Evolutionary conservation across 2,888 invertebrate species (phyloP).

Genomic region (Labia minor): DNA sequence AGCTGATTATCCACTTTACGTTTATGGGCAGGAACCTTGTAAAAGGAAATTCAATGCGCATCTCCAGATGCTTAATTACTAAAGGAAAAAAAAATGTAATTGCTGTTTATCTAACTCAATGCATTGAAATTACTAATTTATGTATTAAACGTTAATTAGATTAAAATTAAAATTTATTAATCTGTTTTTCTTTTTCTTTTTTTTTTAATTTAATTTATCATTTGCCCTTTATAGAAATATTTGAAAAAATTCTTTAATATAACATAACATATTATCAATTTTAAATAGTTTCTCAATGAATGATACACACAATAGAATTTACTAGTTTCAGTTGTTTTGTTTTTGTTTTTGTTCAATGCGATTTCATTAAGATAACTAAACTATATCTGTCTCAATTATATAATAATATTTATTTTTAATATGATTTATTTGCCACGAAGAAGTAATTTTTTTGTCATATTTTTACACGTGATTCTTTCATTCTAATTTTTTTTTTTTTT

Average conservation of each 20-base stretch:
- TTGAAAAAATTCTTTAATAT: too few relatives aligned
- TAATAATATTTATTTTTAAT: not conserved
- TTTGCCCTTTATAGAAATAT: too few relatives aligned
- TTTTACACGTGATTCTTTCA: too few relatives aligned
- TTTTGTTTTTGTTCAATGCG: too few relatives aligned
- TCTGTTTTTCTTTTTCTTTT: too few relatives aligned
- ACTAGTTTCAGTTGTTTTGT: too few relatives aligned
- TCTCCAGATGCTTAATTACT: slow-evolving; percentile 4
- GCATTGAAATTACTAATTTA: slow-evolving; percentile 7
- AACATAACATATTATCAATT: too few relatives aligned
- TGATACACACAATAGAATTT: too few relatives aligned
- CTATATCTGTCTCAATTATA: not conserved
- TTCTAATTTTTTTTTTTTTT: too few relatives aligned
- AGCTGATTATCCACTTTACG: not conserved
- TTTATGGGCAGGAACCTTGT: slow-evolving; percentile 1
- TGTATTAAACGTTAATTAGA: not conserved
- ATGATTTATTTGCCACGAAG: not conserved
- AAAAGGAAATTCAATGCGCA: slow-evolving; percentile 3
- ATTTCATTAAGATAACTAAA: not conserved
- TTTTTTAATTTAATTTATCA: too few relatives aligned
- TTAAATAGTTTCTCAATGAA: too few relatives aligned
- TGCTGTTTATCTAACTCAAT: not conserved
- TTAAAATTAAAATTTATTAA: not conserved
- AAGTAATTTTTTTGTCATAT: not conserved
- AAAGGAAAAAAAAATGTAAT: not conserved